Conservation (phyloP, 2,888 invertebrate genomes). For the Ecdyonurus torrentis region DNA sequence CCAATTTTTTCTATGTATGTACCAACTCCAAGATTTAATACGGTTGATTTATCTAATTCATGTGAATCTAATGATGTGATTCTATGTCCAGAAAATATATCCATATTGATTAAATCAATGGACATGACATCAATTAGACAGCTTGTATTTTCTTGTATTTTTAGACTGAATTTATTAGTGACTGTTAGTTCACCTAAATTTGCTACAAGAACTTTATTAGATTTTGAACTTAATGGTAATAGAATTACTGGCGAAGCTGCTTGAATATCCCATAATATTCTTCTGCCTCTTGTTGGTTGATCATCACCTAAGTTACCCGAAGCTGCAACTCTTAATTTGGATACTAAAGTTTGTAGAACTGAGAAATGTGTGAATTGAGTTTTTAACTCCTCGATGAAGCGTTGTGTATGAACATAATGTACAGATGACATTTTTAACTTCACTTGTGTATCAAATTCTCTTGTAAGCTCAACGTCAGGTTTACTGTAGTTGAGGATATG, state of each 20-base stretch:
- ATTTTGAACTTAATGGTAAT: conserved; percentile 53
- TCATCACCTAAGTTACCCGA: conserved; percentile 10
- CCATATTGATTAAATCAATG: conserved; percentile 57
- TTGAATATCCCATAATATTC: conserved; percentile 42
- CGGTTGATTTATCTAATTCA: background rate
- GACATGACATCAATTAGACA: conserved; percentile 57
- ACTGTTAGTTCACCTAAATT: conserved; percentile 64
- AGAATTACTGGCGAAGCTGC: conserved; percentile 69
- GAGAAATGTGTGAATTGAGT: conserved; percentile 75
- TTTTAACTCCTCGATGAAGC: conserved; percentile 77
- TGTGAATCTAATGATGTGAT: conserved; percentile 13
- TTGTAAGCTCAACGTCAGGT: conserved; percentile 1
- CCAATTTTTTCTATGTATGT: conserved; percentile 33
- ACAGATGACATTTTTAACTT: conserved; percentile 77
- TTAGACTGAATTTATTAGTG: conserved; percentile 49
- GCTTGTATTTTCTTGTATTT: conserved; percentile 19
- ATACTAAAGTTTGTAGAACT: background rate
- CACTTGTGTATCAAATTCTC: conserved; percentile 43
- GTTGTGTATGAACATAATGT: conserved; percentile 82
- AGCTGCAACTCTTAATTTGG: conserved; percentile 8
- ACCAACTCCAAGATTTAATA: background rate
- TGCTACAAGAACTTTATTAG: conserved; percentile 58
- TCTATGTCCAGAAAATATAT: conserved; percentile 48
- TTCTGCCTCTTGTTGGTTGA: conserved; percentile 24
- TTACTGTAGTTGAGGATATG: conserved; percentile 35